Conservation (phyloP, 2,113 vertebrate genomes). For the Bubo bubo region DNA sequence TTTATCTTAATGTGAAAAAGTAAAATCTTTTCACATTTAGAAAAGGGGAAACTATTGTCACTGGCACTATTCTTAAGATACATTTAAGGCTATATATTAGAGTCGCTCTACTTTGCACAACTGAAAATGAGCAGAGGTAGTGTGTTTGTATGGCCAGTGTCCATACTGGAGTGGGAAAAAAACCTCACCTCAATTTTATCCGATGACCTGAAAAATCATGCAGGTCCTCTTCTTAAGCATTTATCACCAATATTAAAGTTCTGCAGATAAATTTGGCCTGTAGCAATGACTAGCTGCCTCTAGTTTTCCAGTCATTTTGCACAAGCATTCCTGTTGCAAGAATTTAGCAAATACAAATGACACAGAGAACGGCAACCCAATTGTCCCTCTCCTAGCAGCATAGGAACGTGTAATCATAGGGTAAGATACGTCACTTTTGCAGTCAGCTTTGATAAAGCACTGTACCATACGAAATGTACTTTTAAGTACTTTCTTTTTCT, state of each 20-base stretch:
- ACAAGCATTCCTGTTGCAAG: neutral
- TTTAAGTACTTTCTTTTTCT: neutral
- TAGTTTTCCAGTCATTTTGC: neutral
- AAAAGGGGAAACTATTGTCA: neutral
- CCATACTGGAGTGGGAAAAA: neutral
- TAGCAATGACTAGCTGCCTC: neutral
- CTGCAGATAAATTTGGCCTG: neutral
- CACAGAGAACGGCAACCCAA: neutral
- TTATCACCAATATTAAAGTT: neutral
- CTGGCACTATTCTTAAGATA: neutral
- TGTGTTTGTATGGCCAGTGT: neutral
- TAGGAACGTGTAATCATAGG: neutral
- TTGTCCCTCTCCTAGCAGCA: neutral
- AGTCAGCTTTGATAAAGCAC: neutral
- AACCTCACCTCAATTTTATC: neutral
- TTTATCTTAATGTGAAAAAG: neutral
- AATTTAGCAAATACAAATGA: neutral
- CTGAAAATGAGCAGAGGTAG: neutral
- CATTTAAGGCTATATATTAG: neutral
- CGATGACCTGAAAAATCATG: neutral
- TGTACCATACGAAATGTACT: fast-evolving
- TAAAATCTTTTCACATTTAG: neutral
- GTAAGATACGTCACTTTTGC: neutral
- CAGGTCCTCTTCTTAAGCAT: neutral
- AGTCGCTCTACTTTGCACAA: neutral